Conservation (phyloP, 2,113 vertebrate genomes). For the Ophthalmolycus amberensis region DNA sequence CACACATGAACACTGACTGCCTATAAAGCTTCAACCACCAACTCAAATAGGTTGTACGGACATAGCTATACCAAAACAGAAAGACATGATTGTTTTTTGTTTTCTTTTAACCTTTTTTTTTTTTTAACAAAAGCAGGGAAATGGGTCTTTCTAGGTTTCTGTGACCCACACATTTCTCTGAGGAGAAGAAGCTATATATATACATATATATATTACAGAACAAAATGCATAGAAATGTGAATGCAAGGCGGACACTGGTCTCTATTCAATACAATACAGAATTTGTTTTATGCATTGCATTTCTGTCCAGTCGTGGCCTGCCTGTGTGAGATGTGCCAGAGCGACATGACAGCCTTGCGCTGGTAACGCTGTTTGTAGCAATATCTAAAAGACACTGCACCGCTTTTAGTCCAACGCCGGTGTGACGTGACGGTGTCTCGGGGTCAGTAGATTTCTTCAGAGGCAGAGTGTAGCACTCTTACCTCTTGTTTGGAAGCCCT, state of each 20-base stretch:
- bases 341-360: conserved; percentile 65
- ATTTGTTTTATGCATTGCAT: conserved; percentile 67
- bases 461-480: conserved; percentile 36
- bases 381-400: conserved; percentile 50
- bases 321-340: conserved; percentile 54
- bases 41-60: conserved; percentile 62
- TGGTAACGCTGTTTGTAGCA: conserved; percentile 61
- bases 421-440: conserved; percentile 30
- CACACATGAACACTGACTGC: conserved; percentile 67
- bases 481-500: conserved; percentile 52
- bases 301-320: conserved; percentile 68
- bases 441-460: conserved; percentile 44
- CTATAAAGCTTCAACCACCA: conserved; percentile 72
- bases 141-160: conserved; percentile 51
- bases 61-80: conserved; percentile 79
- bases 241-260: conserved; percentile 75
- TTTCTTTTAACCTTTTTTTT: conserved; percentile 42
- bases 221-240: conserved; percentile 74
- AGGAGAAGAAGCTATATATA: conserved; percentile 65
- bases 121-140: conserved; percentile 66
- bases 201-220: conserved; percentile 25
- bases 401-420: conserved; percentile 25
- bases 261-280: conserved; percentile 56
- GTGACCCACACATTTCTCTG: conserved; percentile 56
- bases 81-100: conserved; percentile 68